These are phyloP conservation scores for Limnephilus rhombicus DNA, from an alignment of 2,888 invertebrate species.

Conservation along the genomic window DNA sequence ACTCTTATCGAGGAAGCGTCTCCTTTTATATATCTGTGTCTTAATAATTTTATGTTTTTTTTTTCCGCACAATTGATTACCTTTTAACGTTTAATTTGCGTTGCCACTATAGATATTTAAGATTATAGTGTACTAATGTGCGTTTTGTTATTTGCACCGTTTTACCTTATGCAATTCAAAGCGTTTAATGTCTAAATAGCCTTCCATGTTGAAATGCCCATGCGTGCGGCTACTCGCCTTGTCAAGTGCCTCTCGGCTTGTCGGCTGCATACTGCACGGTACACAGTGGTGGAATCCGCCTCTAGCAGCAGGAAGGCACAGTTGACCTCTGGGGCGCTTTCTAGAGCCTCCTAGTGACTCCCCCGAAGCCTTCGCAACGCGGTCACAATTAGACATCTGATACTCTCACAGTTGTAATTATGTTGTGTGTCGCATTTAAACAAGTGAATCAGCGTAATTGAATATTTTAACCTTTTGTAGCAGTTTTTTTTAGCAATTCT, in stretches of 20 bases:
- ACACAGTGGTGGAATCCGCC: conserved; percentile 7
- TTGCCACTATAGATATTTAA: too few relatives aligned
- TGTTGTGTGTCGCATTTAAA: not conserved
- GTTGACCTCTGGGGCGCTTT: conserved; percentile 48
- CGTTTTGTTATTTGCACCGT: not conserved
- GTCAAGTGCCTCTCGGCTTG: conserved; percentile 13
- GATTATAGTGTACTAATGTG: not conserved
- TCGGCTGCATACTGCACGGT: conserved; percentile 40
- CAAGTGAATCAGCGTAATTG: not conserved
- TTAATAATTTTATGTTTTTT: too few relatives aligned
- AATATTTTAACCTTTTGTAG: not conserved
- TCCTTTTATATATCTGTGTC: too few relatives aligned
- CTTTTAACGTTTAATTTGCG: not conserved
- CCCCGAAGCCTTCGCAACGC: not conserved
- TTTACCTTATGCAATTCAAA: not conserved
- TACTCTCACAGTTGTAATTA: not conserved
- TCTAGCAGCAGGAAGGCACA: conserved; percentile 3
- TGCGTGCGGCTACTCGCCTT: not conserved
- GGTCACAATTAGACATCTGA: not conserved
- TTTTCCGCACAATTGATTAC: not conserved
- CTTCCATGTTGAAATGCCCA: not conserved
- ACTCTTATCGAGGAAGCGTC: too few relatives aligned
- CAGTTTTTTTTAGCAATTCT: not conserved
- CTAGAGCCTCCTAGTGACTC: not conserved
- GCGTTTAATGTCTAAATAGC: not conserved